Evolutionary conservation across 2,797 vertebrate genomes (phyloP).

Genomic region (Staurois parvus): DNA sequence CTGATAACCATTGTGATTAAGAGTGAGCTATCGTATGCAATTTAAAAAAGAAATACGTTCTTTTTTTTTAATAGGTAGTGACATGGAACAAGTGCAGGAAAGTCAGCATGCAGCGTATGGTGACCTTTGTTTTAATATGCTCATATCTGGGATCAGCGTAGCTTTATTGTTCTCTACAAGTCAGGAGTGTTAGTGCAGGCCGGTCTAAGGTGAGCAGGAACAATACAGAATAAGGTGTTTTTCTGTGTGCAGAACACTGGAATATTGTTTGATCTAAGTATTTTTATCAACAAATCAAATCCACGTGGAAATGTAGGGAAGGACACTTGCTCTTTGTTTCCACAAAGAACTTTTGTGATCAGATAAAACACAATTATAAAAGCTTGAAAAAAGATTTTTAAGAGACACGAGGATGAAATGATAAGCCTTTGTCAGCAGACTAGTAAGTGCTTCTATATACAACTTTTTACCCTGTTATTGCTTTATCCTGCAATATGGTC

Average conservation of each 20-base stretch:
- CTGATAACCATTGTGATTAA: no score
- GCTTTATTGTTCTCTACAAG: constrained; percentile 23
- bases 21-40: no score
- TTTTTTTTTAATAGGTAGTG: background rate
- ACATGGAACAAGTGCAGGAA: constrained; percentile 12
- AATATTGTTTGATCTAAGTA: constrained; percentile 19
- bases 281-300: constrained; percentile 11
- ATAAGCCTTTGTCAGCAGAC: no score
- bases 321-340: background rate
- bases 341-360: background rate
- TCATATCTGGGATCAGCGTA: constrained; percentile 4
- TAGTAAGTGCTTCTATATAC: background rate
- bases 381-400: background rate
- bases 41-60: no score
- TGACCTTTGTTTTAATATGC: constrained; percentile 36
- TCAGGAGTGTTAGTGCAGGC: constrained; percentile 13
- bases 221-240: constrained; percentile 22
- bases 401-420: no score
- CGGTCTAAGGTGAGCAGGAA: constrained; percentile 10
- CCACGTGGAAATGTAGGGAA: background rate
- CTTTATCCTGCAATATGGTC: no score
- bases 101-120: background rate
- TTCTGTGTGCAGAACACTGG: background rate
- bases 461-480: no score
- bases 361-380: background rate